phyloP scores from a whole-genome alignment of 2,113 vertebrate genomes.

The Xenopus laevis region DNA sequence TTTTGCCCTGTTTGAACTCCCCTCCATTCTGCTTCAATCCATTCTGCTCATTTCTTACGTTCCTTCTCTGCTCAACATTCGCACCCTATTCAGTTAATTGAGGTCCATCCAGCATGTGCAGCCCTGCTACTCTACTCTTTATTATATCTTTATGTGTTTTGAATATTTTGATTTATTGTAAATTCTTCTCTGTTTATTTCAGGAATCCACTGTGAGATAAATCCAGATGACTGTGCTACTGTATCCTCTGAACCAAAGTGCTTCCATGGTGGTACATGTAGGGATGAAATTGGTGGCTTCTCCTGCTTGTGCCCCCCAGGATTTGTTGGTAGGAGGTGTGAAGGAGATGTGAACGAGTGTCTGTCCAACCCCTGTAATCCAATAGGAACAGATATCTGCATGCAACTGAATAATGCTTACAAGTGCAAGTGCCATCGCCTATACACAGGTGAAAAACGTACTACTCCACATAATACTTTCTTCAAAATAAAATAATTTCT shows the following conservation, averaged over 20 bases:
- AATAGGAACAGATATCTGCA: conserved; percentile 51
- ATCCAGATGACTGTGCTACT: conserved; percentile 56
- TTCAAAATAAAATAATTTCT: no score
- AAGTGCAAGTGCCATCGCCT: conserved; percentile 55
- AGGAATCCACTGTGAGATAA: conserved; percentile 57
- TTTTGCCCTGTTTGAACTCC: neutral
- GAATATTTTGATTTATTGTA: no score
- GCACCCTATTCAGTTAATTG: no score
- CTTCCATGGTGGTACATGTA: conserved; percentile 51
- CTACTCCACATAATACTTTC: no score
- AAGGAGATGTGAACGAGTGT: neutral
- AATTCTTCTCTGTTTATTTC: neutral
- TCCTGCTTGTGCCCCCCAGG: conserved; percentile 56
- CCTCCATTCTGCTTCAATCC: neutral
- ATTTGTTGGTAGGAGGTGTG: conserved; percentile 51
- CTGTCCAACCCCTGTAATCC: conserved; percentile 33
- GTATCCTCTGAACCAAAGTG: conserved; percentile 41
- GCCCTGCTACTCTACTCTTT: no score
- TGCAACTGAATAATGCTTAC: conserved; percentile 52
- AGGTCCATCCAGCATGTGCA: no score
- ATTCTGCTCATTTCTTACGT: no score
- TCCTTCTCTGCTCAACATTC: no score
- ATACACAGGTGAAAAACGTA: conserved; percentile 50
- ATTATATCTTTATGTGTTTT: no score
- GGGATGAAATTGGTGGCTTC: conserved; percentile 53